Conservation (phyloP, 2,888 invertebrate species). For the Enoplolaimus lenunculus region DNA sequence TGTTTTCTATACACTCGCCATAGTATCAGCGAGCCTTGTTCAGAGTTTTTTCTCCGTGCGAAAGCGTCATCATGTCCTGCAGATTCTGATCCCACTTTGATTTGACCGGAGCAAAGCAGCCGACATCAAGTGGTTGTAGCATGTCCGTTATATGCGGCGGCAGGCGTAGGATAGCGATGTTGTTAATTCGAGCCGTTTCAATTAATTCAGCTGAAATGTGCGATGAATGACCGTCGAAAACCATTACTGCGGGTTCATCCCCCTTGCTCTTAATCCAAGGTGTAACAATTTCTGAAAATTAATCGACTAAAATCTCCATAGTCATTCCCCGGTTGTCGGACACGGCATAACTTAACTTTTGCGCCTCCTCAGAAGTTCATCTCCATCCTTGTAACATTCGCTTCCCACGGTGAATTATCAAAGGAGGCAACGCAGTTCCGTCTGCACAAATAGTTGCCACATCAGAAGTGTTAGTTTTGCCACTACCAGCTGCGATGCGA, state of each 20-base stretch:
- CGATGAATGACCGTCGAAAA: constrained; percentile 13
- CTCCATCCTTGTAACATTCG: background rate
- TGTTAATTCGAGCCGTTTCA: background rate
- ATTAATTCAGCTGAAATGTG: background rate
- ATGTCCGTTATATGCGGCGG: constrained; percentile 16
- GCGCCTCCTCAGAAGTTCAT: background rate
- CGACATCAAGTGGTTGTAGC: constrained; percentile 14
- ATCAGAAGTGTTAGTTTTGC: background rate
- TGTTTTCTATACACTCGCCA: background rate
- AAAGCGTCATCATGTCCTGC: background rate
- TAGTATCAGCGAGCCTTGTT: background rate
- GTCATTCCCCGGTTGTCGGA: background rate
- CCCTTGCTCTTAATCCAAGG: background rate
- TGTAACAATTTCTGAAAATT: background rate
- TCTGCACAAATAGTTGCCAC: background rate
- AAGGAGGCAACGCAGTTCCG: background rate
- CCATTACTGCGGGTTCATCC: background rate
- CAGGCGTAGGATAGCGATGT: background rate
- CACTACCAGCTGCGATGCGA: background rate
- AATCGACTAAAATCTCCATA: background rate
- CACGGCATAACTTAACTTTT: background rate
- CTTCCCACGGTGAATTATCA: background rate
- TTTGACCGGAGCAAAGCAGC: constrained; percentile 12
- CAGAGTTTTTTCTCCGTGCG: background rate
- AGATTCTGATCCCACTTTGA: background rate